phyloP scores from a whole-genome alignment of 2,797 vertebrate genomes.

The Eulemur mongoz region DNA sequence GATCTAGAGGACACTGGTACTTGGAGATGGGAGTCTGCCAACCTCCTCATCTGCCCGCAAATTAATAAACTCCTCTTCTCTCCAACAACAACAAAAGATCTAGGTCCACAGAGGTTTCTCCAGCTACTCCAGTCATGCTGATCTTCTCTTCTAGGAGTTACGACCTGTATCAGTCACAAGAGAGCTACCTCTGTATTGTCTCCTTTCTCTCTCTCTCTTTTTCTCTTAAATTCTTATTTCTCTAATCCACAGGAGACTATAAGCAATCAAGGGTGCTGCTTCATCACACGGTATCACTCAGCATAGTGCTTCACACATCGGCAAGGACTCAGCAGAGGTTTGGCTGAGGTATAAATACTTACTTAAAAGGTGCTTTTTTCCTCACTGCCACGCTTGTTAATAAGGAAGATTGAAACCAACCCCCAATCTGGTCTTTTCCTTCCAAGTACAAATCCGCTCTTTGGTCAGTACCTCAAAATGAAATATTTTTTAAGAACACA shows the following conservation, averaged over 20 bases:
- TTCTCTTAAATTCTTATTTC: neutral
- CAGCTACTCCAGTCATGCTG: neutral
- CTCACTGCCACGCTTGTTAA: slow-evolving; percentile 93
- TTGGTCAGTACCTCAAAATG: slow-evolving; percentile 87
- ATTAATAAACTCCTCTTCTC: too few relatives aligned
- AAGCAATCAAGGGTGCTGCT: neutral
- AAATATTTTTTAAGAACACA: neutral
- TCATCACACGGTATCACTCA: neutral
- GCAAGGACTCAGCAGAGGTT: neutral
- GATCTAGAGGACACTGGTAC: too few relatives aligned
- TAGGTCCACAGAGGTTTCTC: accelerated
- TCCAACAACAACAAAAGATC: too few relatives aligned
- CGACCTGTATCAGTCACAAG: accelerated
- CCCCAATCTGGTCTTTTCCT: slow-evolving; percentile 97
- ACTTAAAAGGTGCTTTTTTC: slow-evolving; percentile 95
- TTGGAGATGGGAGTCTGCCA: too few relatives aligned
- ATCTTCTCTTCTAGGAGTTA: neutral
- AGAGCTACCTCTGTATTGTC: neutral
- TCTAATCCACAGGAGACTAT: neutral
- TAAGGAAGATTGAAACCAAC: slow-evolving; percentile 98
- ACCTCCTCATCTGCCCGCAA: too few relatives aligned
- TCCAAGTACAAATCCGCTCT: slow-evolving; percentile 94
- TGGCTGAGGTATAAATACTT: slow-evolving; percentile 69
- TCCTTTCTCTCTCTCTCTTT: neutral
- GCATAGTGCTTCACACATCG: neutral